Conservation (phyloP, 2,113 vertebrate genomes). For the Bucco capensis region DNA sequence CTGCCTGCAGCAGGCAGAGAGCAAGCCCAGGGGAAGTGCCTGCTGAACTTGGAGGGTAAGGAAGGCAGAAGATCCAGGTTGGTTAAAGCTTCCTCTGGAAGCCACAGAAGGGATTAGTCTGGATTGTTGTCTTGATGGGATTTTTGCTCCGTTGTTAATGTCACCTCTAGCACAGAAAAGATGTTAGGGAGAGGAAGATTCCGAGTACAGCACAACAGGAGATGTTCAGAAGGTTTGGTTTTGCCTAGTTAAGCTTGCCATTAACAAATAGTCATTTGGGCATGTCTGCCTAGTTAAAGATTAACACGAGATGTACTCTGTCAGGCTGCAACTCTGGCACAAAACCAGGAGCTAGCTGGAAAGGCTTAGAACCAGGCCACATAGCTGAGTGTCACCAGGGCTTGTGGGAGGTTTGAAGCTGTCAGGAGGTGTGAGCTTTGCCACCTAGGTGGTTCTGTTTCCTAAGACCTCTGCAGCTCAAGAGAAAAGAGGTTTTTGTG, state of each 20-base stretch:
- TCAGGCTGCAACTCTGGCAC: background rate
- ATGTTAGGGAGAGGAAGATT: background rate
- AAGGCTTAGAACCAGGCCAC: background rate
- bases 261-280: background rate
- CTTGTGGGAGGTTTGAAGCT: background rate
- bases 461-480: background rate
- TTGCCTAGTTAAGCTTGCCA: background rate
- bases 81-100: background rate
- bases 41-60: background rate
- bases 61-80: background rate
- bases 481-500: background rate
- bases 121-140: background rate
- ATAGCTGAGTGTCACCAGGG: background rate
- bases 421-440: background rate
- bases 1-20: background rate
- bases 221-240: background rate
- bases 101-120: background rate
- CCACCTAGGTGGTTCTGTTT: background rate
- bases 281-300: background rate
- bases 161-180: background rate
- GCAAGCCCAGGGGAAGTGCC: background rate
- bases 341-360: background rate
- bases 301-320: background rate
- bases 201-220: background rate
- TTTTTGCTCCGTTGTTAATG: background rate